Conservation (phyloP, 2,113 vertebrate species). For the Opisthocomus hoazin region DNA sequence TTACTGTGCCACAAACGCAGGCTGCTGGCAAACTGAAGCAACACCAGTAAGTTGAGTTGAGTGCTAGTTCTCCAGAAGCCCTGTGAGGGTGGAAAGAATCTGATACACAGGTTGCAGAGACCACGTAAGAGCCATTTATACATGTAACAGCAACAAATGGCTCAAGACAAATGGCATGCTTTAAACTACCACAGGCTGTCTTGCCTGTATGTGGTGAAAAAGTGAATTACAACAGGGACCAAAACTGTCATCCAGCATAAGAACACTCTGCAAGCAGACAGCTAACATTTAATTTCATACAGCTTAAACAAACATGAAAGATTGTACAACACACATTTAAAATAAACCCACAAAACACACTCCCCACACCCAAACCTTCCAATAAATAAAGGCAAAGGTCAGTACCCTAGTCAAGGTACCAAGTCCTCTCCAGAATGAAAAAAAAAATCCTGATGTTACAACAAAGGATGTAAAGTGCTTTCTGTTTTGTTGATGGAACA, state of each 20-base stretch:
- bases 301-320: background rate
- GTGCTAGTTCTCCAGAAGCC: background rate
- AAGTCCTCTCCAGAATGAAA: background rate
- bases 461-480: background rate
- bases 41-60: rapidly evolving
- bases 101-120: background rate
- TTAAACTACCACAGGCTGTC: background rate
- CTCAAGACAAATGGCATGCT: background rate
- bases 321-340: background rate
- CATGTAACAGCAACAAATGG: rapidly evolving
- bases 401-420: background rate
- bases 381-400: background rate
- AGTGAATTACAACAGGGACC: background rate
- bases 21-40: rapidly evolving
- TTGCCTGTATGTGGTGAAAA: background rate
- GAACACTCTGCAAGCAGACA: background rate
- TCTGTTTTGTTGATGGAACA: background rate
- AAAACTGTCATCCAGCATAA: background rate
- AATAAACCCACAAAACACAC: background rate
- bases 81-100: background rate
- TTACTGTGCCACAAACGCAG: rapidly evolving
- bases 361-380: background rate
- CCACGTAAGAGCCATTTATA: rapidly evolving
- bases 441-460: background rate
- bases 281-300: background rate